These are phyloP conservation scores for Zootoca vivipara DNA, from an alignment of 2,113 vertebrate genomes.

Conservation along the genomic window DNA sequence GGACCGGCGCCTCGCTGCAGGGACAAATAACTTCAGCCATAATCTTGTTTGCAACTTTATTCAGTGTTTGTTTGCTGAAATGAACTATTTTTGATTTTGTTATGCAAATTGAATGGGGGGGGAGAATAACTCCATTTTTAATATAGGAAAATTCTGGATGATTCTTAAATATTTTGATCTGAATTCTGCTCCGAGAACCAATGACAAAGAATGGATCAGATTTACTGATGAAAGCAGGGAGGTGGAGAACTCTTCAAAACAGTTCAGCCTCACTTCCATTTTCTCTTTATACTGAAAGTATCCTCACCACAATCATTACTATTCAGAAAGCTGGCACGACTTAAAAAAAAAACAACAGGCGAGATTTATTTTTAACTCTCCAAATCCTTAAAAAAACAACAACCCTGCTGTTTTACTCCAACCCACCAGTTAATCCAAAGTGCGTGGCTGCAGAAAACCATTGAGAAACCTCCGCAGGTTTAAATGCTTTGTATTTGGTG, in stretches of 20 bases:
- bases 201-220: conserved; percentile 23
- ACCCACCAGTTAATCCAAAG: not conserved
- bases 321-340: not conserved
- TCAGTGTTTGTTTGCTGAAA: conserved; percentile 74
- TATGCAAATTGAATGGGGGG: conserved; percentile 58
- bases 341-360: too few relatives aligned
- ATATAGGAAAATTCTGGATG: not conserved
- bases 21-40: conserved; percentile 81
- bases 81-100: conserved; percentile 60
- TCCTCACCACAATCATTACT: conserved; percentile 26
- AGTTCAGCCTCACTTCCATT: not conserved
- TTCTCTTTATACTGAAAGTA: not conserved
- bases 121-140: not conserved
- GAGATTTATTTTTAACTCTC: not conserved
- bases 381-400: not conserved
- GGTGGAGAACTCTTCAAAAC: conserved; percentile 25
- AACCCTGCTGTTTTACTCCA: not conserved
- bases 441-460: not conserved
- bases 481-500: not conserved
- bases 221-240: conserved; percentile 48
- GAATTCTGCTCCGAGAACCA: conserved; percentile 14
- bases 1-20: conserved; percentile 77
- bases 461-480: not conserved
- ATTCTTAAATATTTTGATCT: not conserved
- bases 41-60: conserved; percentile 87